Evolutionary conservation across 2,888 invertebrate genomes (phyloP), one percentile per base, ranked within the genome.

Genomic region (Lithosia quadra): DNA sequence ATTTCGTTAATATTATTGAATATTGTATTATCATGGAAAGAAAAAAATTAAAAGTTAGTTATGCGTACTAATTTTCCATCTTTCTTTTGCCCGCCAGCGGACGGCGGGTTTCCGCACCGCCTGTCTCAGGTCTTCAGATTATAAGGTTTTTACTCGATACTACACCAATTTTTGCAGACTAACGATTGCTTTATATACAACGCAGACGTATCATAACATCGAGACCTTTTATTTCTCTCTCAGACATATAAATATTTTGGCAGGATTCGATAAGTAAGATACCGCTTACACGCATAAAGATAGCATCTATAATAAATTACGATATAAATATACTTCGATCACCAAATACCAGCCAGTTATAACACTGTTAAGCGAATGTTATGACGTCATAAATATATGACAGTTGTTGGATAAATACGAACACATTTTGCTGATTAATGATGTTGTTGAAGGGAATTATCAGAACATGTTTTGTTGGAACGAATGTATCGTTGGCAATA

Each of bases 321-420:
- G 57, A 22, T 58, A 43, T 15, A 43, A 36, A 39, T 57, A 21
- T 60, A 60, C 36, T 60, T 60, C 22, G 36, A 60, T 60, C 22
- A 60, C 59, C 43, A 61, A 39, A 10, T 36, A 11, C 24, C 43
- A 24, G 61, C 24, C 39, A 28, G 43, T 62, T 62, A 62, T 49
- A 43, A 28, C 62, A 10, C 13, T 43, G 15, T 62, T 62, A 49
- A 28, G n/a, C 39, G 18, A 22, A 24, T 39, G 22, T 39, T 43
- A 61, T 18, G 24, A 39, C 49, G 49, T 49, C n/a, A 49, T 43
- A 39, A 4, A 36, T 36, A 39, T 60, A 39, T 61, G 24, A 49
- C 43, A 28, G 11, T 62, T 28, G 28, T 49, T 13, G n/a, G 7
- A 53, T 21, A 63, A 43, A 24, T 24, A 24, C 18, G n/a, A 24